phyloP scores from a whole-genome alignment of 2,888 invertebrate genomes.

The Drosophila lutescens region DNA sequence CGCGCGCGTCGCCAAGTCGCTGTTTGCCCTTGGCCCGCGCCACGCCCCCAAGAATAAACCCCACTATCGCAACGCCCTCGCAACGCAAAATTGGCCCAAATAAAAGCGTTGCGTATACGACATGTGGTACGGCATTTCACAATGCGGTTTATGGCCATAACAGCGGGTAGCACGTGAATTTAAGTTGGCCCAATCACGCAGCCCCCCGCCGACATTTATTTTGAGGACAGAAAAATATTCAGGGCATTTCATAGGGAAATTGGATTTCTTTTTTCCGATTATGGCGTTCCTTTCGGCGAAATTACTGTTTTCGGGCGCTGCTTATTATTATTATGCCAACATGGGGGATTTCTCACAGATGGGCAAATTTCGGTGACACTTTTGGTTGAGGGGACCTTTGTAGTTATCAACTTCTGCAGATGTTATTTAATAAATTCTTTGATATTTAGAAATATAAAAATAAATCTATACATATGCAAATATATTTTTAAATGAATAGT shows the following conservation, averaged over 20 bases:
- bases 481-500: no score
- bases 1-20: conserved; percentile 70
- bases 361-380: neutral
- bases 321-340: conserved; percentile 16
- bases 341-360: neutral
- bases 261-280: conserved; percentile 29
- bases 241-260: conserved; percentile 30
- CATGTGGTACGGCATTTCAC: conserved; percentile 43
- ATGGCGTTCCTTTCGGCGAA: conserved; percentile 9
- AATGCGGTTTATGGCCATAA: conserved; percentile 44
- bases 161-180: conserved; percentile 52
- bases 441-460: no score
- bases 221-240: conserved; percentile 31
- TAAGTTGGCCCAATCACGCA: conserved; percentile 50
- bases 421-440: neutral
- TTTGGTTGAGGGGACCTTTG: neutral
- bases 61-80: conserved; percentile 1
- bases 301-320: conserved; percentile 8
- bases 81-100: conserved; percentile 62
- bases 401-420: neutral
- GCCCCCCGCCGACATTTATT: conserved; percentile 18
- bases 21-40: conserved; percentile 63
- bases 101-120: conserved; percentile 57
- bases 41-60: conserved; percentile 3
- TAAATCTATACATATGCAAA: no score